These are phyloP conservation scores for Serrognathus titanus DNA, from an alignment of 2,888 invertebrate genomes.

Conservation along the genomic window DNA sequence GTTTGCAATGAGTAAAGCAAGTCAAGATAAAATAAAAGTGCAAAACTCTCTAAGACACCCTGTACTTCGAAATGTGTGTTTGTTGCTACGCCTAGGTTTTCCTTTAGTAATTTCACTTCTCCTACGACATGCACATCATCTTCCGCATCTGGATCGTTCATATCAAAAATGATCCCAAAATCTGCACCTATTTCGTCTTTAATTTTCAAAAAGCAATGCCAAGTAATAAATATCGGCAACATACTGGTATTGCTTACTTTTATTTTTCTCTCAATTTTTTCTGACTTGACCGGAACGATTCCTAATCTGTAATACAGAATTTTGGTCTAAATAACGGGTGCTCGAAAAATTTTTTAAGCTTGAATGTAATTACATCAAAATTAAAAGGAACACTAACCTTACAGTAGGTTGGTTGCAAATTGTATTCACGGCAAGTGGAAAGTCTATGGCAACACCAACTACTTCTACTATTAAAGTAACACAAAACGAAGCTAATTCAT, in stretches of 20 bases:
- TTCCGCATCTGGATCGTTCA: conserved; percentile 17
- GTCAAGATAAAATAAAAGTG: no score
- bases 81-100: conserved; percentile 30
- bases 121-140: conserved; percentile 16
- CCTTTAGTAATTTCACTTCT: conserved; percentile 27
- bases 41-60: no score
- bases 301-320: conserved; percentile 33
- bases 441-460: conserved; percentile 42
- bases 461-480: conserved; percentile 44
- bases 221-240: conserved; percentile 35
- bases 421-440: conserved; percentile 42
- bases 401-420: conserved; percentile 34
- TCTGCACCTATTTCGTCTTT: conserved; percentile 7
- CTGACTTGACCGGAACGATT: conserved; percentile 21
- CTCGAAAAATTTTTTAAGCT: background rate
- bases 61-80: conserved; percentile 9
- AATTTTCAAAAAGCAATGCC: conserved; percentile 36
- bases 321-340: background rate
- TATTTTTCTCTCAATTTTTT: conserved; percentile 27
- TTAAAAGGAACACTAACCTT: conserved; percentile 28
- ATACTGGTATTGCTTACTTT: conserved; percentile 35
- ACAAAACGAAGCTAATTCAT: conserved; percentile 40
- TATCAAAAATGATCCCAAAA: conserved; percentile 33
- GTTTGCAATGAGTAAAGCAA: no score
- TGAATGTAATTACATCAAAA: no score